Evolutionary conservation across 2,797 vertebrate species (phyloP).

Genomic region (Hirundo rustica): DNA sequence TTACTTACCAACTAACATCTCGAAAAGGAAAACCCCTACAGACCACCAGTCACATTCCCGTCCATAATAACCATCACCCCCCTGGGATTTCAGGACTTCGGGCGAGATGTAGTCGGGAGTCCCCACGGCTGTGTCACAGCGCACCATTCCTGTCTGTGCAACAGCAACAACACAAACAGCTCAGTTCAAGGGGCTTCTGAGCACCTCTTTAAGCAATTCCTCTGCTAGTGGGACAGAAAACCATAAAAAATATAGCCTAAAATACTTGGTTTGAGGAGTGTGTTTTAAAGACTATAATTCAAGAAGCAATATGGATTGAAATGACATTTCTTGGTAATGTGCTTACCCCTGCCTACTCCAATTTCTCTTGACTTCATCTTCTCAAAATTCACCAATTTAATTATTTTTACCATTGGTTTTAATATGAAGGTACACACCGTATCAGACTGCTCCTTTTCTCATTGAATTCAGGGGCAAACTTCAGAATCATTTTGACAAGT

Average conservation of each 20-base stretch:
- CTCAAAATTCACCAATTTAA: background rate
- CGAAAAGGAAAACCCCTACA: constrained; percentile 97
- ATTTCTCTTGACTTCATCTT: background rate
- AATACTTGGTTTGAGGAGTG: background rate
- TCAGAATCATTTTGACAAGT: background rate
- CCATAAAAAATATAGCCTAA: background rate
- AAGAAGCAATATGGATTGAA: background rate
- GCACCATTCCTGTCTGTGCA: constrained; percentile 95
- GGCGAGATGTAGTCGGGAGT: constrained; percentile 99
- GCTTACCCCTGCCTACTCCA: background rate
- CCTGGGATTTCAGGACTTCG: constrained; percentile 95
- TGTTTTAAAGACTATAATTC: background rate
- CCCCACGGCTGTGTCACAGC: constrained; percentile 95
- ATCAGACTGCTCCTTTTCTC: background rate
- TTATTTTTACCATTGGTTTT: background rate
- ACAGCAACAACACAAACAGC: background rate
- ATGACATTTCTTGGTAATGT: background rate
- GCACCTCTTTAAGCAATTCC: background rate
- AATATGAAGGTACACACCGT: background rate
- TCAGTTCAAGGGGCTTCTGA: background rate
- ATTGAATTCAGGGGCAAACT: background rate
- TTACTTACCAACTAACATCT: constrained; percentile 97
- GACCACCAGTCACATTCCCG: constrained; percentile 99
- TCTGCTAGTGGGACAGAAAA: background rate
- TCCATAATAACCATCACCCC: constrained; percentile 95